Percentiles rank a stretch among this genome's conserved stretches.
phyloP scores from a whole-genome alignment of 2,888 invertebrate species.

The Vanessa cardui region DNA sequence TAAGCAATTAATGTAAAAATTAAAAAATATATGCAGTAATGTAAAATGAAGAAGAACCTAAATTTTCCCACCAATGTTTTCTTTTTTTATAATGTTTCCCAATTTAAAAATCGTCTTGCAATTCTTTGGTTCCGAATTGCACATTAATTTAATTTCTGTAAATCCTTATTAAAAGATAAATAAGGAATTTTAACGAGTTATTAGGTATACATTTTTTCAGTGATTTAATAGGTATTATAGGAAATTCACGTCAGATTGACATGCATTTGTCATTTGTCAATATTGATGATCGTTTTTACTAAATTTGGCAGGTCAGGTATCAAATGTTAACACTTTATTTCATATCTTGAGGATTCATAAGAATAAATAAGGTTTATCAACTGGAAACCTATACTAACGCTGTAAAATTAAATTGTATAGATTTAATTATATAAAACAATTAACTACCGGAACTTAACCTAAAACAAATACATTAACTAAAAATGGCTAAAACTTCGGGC shows the following conservation, averaged over 20 bases:
- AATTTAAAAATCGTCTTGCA: too few relatives aligned
- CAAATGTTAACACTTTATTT: constrained; percentile 15
- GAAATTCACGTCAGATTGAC: background rate
- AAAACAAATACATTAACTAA: background rate
- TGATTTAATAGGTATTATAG: too few relatives aligned
- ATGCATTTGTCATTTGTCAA: background rate
- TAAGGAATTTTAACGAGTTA: too few relatives aligned
- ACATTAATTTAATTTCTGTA: too few relatives aligned
- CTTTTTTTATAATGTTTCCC: too few relatives aligned
- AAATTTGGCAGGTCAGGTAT: background rate
- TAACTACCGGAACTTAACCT: constrained; percentile 17
- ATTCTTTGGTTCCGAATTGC: too few relatives aligned
- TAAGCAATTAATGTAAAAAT: too few relatives aligned
- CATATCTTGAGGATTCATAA: constrained; percentile 5
- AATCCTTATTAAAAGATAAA: too few relatives aligned
- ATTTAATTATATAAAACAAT: background rate
- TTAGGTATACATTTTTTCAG: too few relatives aligned
- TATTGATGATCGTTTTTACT: background rate
- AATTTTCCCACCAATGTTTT: too few relatives aligned
- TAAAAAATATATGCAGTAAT: too few relatives aligned
- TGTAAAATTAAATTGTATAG: background rate
- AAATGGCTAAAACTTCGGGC: constrained; percentile 61
- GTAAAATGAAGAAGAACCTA: too few relatives aligned
- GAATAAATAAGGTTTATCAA: background rate
- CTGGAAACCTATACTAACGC: background rate